Conservation (phyloP, 2,797 vertebrate species). For the Ibycter americanus region DNA sequence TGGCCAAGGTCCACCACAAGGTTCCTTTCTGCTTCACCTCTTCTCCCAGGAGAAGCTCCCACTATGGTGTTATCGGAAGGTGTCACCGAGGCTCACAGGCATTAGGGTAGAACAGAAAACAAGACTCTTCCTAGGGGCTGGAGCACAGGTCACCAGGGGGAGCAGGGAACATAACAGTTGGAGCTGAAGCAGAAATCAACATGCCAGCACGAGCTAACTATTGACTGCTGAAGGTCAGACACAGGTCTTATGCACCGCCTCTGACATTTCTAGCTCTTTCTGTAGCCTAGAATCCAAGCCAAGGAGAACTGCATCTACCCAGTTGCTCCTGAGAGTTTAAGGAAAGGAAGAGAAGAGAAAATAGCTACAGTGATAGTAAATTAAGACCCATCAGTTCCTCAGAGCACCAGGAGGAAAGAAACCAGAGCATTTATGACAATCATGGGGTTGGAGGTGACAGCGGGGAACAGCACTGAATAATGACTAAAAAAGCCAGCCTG, state of each 20-base stretch:
- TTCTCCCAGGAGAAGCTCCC: background rate
- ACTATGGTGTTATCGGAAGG: background rate
- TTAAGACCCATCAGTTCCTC: slow-evolving; percentile 21
- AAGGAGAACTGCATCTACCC: slow-evolving; percentile 4
- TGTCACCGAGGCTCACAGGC: background rate
- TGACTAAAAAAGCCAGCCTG: slow-evolving; percentile 67
- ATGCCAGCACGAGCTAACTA: background rate
- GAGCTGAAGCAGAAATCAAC: slow-evolving; percentile 4
- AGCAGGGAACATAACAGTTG: background rate
- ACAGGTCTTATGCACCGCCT: background rate
- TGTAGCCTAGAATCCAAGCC: background rate
- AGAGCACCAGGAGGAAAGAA: slow-evolving; percentile 51
- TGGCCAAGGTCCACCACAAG: background rate
- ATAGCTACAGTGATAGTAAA: slow-evolving; percentile 25
- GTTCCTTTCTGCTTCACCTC: background rate
- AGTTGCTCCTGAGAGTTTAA: background rate
- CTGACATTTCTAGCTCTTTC: background rate
- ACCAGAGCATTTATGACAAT: slow-evolving; percentile 41
- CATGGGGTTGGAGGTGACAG: slow-evolving; percentile 11
- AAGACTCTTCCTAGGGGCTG: background rate
- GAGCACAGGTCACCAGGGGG: background rate
- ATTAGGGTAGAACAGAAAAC: background rate
- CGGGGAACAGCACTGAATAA: slow-evolving; percentile 61
- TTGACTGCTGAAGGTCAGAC: background rate
- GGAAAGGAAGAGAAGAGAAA: slow-evolving; percentile 11